Conservation (phyloP, 2,113 vertebrate genomes). For the Coptodon rendalli region DNA sequence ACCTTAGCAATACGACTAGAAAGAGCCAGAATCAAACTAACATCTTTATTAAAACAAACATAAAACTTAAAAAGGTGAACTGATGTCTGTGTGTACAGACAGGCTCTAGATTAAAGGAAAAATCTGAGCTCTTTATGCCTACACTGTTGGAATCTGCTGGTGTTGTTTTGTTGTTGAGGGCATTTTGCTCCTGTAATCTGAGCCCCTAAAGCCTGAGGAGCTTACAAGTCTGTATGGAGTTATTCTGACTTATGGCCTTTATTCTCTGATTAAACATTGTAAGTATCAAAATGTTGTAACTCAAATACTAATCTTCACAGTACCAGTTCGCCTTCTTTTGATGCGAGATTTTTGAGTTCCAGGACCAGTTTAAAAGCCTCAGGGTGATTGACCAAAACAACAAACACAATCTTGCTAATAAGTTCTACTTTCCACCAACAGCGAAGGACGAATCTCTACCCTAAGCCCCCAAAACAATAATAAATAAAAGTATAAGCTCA, state of each 20-base stretch:
- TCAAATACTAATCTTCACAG: not conserved
- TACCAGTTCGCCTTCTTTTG: fast-evolving
- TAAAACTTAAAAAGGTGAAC: not conserved
- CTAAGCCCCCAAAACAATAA: not conserved
- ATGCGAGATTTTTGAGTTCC: not conserved
- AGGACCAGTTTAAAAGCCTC: fast-evolving
- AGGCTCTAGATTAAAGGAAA: not conserved
- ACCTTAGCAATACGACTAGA: not conserved
- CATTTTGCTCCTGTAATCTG: not conserved
- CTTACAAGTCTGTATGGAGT: not conserved
- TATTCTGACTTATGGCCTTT: not conserved
- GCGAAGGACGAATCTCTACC: not conserved
- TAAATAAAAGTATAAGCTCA: not conserved
- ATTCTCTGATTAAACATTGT: not conserved
- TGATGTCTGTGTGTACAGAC: not conserved
- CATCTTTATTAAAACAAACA: not conserved
- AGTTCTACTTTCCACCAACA: not conserved
- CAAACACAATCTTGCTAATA: not conserved
- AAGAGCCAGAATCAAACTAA: not conserved
- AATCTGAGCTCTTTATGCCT: not conserved
- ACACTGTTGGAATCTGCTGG: not conserved
- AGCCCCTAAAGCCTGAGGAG: not conserved
- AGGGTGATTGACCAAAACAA: not conserved
- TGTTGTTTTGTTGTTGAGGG: not conserved
- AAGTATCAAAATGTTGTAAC: not conserved